Percentiles rank a stretch among this genome's conserved stretches.
phyloP scores from a whole-genome alignment of 35 echinoderm and acorn worm species.

The Ophioderma brevispina region DNA sequence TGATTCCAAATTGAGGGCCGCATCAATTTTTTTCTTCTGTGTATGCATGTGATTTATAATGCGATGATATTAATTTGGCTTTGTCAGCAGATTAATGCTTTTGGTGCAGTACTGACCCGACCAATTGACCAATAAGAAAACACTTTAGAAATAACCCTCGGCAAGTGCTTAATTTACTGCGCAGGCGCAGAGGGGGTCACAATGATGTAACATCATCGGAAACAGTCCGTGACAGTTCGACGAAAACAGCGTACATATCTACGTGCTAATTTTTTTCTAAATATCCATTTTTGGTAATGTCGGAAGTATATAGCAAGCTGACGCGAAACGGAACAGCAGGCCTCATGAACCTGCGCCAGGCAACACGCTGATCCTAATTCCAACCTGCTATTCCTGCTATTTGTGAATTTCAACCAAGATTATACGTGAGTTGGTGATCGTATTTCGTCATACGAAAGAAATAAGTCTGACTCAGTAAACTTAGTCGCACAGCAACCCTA shows the following conservation, averaged over 20 bases:
- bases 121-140: background rate
- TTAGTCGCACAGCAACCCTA: too few species aligned
- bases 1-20: too few species aligned
- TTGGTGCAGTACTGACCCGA: background rate
- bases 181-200: background rate
- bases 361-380: constrained; percentile 85
- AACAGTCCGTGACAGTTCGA: background rate
- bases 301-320: constrained; percentile 21
- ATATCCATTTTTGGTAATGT: constrained; percentile 9
- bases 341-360: constrained; percentile 95
- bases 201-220: background rate
- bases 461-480: too few species aligned
- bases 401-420: constrained; percentile 99
- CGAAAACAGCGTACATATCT: background rate
- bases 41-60: too few species aligned
- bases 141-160: background rate
- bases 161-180: background rate
- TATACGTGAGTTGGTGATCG: constrained; percentile 98
- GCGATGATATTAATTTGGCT: background rate
- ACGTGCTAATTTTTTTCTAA: background rate
- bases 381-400: constrained; percentile 96
- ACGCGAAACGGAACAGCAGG: constrained; percentile 42
- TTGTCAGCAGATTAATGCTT: background rate
- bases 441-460: too few species aligned
- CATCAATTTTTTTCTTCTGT: too few species aligned